Conservation (phyloP, 2,797 vertebrate species). For the Sphenopsis melanotis region DNA sequence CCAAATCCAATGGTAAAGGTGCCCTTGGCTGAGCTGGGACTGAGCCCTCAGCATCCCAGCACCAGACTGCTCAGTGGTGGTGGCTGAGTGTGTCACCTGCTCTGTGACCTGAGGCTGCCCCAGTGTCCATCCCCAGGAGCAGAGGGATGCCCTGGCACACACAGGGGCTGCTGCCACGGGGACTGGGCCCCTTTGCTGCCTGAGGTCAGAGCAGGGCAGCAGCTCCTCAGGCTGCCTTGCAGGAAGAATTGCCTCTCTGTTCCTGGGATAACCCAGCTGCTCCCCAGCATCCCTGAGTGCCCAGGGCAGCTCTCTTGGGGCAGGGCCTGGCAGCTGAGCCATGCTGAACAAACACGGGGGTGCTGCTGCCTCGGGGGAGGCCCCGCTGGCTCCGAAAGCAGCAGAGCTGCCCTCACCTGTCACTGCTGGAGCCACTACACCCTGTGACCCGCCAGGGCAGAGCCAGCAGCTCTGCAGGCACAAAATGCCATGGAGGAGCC, state of each 20-base stretch:
- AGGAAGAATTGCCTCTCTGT: not conserved
- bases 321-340: not conserved
- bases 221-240: not conserved
- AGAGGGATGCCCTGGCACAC: not conserved
- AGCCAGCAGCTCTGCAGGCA: not conserved
- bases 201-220: not conserved
- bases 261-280: not conserved
- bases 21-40: not conserved
- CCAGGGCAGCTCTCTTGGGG: accelerated
- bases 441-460: not conserved
- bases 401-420: not conserved
- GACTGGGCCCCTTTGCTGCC: not conserved
- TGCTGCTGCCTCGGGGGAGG: not conserved
- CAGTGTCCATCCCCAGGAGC: not conserved
- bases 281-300: not conserved
- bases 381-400: not conserved
- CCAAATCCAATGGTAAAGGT: not conserved
- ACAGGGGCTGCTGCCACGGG: not conserved
- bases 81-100: not conserved
- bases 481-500: not conserved
- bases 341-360: not conserved
- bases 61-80: not conserved
- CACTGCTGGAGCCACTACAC: accelerated
- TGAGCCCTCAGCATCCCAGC: not conserved
- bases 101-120: not conserved